These are phyloP conservation scores for Aspidiotus rigidus DNA, from an alignment of 2,888 invertebrate species.

Conservation along the genomic window DNA sequence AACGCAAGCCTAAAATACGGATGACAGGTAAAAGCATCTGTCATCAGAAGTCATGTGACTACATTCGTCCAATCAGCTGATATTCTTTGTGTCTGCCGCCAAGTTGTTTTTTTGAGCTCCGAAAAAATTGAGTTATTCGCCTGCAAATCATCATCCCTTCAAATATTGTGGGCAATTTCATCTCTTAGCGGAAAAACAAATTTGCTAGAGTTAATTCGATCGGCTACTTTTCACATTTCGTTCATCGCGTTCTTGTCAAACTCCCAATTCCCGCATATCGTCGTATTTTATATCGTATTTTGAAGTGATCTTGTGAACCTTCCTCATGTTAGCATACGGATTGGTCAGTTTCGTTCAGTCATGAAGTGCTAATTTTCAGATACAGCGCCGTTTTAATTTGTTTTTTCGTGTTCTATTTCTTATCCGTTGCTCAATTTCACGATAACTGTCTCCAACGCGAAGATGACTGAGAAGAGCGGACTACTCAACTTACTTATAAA, in stretches of 20 bases:
- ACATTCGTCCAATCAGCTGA: conserved; percentile 27
- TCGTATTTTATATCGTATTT: not conserved
- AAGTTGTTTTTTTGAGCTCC: conserved; percentile 29
- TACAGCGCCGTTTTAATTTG: not conserved
- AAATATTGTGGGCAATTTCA: too few species aligned
- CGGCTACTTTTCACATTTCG: too few species aligned
- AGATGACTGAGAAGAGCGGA: conserved; percentile 22
- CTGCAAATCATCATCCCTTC: not conserved
- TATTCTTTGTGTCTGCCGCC: conserved; percentile 33
- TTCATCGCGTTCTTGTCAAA: too few species aligned
- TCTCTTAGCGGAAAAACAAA: too few species aligned
- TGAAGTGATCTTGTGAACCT: not conserved
- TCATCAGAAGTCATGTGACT: conserved; percentile 26
- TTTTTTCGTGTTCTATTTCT: not conserved
- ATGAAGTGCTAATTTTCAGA: not conserved
- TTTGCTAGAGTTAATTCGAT: too few species aligned
- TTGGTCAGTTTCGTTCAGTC: not conserved
- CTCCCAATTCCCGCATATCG: too few species aligned
- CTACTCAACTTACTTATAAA: conserved; percentile 20
- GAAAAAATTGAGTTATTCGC: conserved; percentile 1
- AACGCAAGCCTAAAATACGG: too few species aligned
- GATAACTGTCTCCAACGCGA: not conserved
- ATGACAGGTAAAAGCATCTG: conserved; percentile 29
- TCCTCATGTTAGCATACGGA: not conserved
- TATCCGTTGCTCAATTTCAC: not conserved